These are phyloP conservation scores for Drosophila pegasa DNA, from an alignment of 2,888 invertebrate species.

Conservation along the genomic window DNA sequence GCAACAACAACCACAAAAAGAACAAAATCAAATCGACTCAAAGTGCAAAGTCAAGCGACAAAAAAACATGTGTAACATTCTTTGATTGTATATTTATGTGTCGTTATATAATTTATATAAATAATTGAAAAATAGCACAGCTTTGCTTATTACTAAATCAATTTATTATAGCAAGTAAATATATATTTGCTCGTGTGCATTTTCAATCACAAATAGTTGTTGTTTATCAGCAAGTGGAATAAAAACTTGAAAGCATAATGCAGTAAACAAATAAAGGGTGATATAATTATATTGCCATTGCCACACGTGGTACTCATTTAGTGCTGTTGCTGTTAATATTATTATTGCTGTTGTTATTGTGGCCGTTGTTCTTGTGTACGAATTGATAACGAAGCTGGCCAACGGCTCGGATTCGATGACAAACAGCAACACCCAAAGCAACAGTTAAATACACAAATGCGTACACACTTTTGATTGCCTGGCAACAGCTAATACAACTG, in stretches of 20 bases:
- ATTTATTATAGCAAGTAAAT: not conserved
- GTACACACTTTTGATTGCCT: slow-evolving; percentile 19
- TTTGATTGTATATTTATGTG: not conserved
- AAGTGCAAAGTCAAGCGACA: slow-evolving; percentile 12
- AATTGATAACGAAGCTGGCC: slow-evolving; percentile 46
- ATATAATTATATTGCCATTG: slow-evolving; percentile 27
- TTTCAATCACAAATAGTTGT: slow-evolving; percentile 28
- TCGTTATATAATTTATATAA: not conserved
- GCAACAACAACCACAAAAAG: not conserved
- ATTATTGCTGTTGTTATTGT: slow-evolving; percentile 6
- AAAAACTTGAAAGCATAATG: slow-evolving; percentile 39
- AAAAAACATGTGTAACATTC: not conserved
- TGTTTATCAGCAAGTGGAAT: slow-evolving; percentile 19
- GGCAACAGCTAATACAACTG: slow-evolving; percentile 36
- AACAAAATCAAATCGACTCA: slow-evolving; percentile 1
- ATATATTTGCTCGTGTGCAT: slow-evolving; percentile 4
- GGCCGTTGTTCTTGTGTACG: slow-evolving; percentile 11
- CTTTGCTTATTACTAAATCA: not conserved
- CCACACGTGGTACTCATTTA: slow-evolving; percentile 39
- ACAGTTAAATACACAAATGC: slow-evolving; percentile 13
- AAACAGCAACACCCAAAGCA: slow-evolving; percentile 17
- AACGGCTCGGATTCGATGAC: slow-evolving; percentile 29
- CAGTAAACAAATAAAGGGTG: slow-evolving; percentile 47
- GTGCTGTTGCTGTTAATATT: slow-evolving; percentile 2
- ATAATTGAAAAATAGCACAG: slow-evolving; percentile 11